Evolutionary conservation across 2,888 invertebrate species (phyloP).

Genomic region (Aleiodes leptofemur): DNA sequence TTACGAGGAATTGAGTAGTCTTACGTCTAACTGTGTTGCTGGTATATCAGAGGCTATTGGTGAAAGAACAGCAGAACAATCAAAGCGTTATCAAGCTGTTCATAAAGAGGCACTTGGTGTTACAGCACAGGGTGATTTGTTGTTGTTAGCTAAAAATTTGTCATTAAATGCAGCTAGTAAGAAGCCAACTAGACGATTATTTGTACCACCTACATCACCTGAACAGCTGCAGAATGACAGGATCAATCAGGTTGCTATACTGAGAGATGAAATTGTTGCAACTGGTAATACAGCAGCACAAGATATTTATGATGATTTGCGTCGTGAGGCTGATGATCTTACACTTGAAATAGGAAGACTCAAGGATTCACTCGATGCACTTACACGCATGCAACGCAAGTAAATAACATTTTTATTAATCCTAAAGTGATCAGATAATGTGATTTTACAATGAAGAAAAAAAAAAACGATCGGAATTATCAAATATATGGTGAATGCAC

Average conservation of each 20-base stretch:
- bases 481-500: no score
- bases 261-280: conserved; percentile 90
- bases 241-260: conserved; percentile 78
- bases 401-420: conserved; percentile 63
- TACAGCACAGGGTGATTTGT: conserved; percentile 84
- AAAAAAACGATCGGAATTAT: no score
- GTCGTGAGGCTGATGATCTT: conserved; percentile 81
- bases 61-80: conserved; percentile 91
- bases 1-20: conserved; percentile 88
- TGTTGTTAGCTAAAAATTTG: conserved; percentile 83
- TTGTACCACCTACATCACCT: conserved; percentile 83
- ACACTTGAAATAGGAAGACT: conserved; percentile 86
- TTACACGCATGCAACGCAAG: conserved; percentile 88
- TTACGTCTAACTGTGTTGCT: conserved; percentile 73
- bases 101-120: conserved; percentile 87
- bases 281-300: conserved; percentile 84
- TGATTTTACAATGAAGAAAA: no score
- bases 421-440: background rate
- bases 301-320: conserved; percentile 88
- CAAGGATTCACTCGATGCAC: conserved; percentile 89
- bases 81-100: conserved; percentile 88
- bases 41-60: conserved; percentile 92
- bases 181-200: conserved; percentile 77
- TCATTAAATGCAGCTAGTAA: conserved; percentile 45
- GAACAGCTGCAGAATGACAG: conserved; percentile 68